Evolutionary conservation across 2,888 invertebrate species (phyloP).

Genomic region (Drosophila anomelani): DNA sequence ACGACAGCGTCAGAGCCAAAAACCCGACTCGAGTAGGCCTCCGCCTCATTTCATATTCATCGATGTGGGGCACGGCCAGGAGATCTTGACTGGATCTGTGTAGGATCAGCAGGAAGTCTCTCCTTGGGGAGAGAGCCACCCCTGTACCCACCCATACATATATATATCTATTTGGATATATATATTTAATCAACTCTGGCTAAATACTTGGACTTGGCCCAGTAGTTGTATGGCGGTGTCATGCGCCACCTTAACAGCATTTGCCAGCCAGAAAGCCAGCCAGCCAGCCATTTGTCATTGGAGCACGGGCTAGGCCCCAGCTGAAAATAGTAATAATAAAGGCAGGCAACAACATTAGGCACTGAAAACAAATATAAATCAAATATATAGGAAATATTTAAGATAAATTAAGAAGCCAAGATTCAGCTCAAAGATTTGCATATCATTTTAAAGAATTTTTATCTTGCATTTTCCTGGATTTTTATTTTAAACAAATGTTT

Average conservation of each 20-base stretch:
- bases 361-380: not conserved
- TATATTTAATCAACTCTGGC: constrained; percentile 34
- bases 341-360: constrained; percentile 7
- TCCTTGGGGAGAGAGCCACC: constrained; percentile 12
- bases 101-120: constrained; percentile 46
- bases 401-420: not conserved
- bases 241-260: constrained; percentile 81
- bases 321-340: constrained; percentile 25
- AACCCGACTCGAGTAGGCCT: constrained; percentile 20
- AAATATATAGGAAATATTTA: not conserved
- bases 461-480: not conserved
- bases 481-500: not conserved
- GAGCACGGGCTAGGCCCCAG: constrained; percentile 35
- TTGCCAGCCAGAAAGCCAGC: constrained; percentile 70
- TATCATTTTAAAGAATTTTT: too few species aligned
- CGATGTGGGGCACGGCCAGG: constrained; percentile 76
- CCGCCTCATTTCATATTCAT: constrained; percentile 80
- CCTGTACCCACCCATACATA: constrained; percentile 1
- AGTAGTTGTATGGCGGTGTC: constrained; percentile 73
- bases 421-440: fast-evolving
- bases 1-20: constrained; percentile 55
- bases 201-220: constrained; percentile 68
- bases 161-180: constrained; percentile 9
- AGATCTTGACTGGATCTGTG: constrained; percentile 29
- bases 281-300: constrained; percentile 45